Evolutionary conservation across 2,888 invertebrate species (phyloP).

Genomic region (Apotomis capreana): DNA sequence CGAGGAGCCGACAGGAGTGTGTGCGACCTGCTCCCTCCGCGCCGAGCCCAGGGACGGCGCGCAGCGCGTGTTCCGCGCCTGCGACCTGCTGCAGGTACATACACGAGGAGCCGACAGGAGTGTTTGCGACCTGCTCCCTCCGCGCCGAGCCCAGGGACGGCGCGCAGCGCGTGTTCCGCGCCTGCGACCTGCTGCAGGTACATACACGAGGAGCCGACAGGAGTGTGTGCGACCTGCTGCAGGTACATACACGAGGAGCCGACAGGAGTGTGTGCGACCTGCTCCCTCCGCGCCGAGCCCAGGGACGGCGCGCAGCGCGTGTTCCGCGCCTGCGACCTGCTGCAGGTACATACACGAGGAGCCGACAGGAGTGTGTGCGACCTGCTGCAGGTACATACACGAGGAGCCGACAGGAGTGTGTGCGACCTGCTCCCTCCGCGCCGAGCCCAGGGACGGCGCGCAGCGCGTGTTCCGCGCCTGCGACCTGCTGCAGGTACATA

Average conservation of each 20-base stretch:
- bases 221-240: conserved; percentile 93
- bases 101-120: conserved; percentile 60
- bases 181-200: conserved; percentile 91
- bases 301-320: conserved; percentile 85
- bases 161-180: conserved; percentile 91
- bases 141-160: conserved; percentile 85
- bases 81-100: conserved; percentile 88
- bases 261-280: conserved; percentile 85
- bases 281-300: conserved; percentile 90
- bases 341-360: conserved; percentile 82
- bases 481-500: conserved; percentile 87
- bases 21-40: conserved; percentile 92
- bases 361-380: too few relatives aligned
- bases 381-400: conserved; percentile 85
- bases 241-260: conserved; percentile 66
- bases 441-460: conserved; percentile 81
- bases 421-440: conserved; percentile 92
- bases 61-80: conserved; percentile 93
- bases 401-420: conserved; percentile 61
- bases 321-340: conserved; percentile 95
- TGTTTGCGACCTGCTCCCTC: conserved; percentile 91
- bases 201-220: too few relatives aligned
- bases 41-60: conserved; percentile 82
- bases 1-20: conserved; percentile 62
- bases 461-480: conserved; percentile 94